Percentiles rank a stretch among this genome's conserved stretches.
Conservation (phyloP, 2,797 vertebrate species). For the Alca torda region DNA sequence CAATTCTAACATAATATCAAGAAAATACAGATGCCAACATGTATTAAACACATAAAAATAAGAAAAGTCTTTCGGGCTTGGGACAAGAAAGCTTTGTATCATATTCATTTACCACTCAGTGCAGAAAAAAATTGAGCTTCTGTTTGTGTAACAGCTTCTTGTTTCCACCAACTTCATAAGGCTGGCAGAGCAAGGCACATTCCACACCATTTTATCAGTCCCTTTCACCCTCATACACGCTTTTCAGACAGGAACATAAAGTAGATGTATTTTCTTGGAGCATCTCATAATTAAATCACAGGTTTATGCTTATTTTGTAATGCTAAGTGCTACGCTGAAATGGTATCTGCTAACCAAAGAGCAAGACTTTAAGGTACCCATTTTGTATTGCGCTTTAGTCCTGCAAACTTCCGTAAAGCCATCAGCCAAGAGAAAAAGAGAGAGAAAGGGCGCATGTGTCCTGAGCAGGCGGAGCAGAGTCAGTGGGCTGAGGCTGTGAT, state of each 20-base stretch:
- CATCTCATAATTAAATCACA: neutral
- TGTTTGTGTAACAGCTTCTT: neutral
- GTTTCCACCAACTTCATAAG: neutral
- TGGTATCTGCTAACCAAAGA: neutral
- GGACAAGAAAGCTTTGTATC: neutral
- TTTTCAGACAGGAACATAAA: neutral
- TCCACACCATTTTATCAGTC: neutral
- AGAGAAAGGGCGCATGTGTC: neutral
- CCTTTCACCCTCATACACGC: neutral
- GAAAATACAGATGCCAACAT: conserved; percentile 39
- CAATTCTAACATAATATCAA: conserved; percentile 10
- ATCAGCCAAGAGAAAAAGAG: neutral
- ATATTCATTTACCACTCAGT: neutral
- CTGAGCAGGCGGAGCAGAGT: neutral
- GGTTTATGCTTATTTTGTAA: neutral
- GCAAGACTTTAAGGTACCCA: neutral
- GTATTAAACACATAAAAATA: conserved; percentile 12
- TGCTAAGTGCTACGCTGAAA: neutral
- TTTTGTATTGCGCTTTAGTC: neutral
- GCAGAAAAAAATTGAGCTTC: neutral
- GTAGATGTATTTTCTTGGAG: neutral
- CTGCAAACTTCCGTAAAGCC: neutral
- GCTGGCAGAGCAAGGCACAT: neutral
- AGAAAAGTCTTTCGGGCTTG: neutral
- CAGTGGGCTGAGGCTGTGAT: neutral